Percentiles rank a stretch among this genome's conserved stretches.
These are phyloP conservation scores for Parauchenoglanis punctatus DNA, from an alignment of 2,797 vertebrate species.

Conservation along the genomic window DNA sequence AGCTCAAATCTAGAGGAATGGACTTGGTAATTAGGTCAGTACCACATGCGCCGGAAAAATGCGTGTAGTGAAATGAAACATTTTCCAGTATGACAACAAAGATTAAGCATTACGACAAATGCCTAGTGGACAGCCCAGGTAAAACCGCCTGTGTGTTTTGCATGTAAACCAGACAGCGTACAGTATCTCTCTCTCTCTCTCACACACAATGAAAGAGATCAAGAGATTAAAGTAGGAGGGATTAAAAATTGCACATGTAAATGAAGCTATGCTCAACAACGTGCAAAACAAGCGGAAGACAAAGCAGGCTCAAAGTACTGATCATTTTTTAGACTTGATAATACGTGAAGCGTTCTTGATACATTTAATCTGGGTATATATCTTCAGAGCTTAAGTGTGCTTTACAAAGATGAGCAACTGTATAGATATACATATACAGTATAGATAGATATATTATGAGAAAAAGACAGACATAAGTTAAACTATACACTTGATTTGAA, in stretches of 20 bases:
- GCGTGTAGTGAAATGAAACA: background rate
- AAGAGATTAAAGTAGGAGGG: constrained; percentile 1
- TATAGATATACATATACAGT: no score
- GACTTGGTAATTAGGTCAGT: constrained; percentile 33
- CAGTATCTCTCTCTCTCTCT: background rate
- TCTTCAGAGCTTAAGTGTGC: background rate
- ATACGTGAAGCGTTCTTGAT: no score
- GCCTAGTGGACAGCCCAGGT: background rate
- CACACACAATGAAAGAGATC: background rate
- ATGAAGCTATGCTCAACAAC: background rate
- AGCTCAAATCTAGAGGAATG: constrained; percentile 21
- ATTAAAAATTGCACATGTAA: constrained; percentile 10
- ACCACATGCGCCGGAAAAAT: background rate
- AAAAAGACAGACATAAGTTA: background rate
- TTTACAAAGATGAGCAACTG: background rate
- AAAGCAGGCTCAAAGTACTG: background rate
- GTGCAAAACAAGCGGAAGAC: background rate
- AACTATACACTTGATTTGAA: background rate
- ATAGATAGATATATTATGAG: background rate
- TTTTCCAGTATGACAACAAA: background rate
- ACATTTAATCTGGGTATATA: background rate
- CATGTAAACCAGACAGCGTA: constrained; percentile 4
- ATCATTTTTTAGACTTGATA: no score
- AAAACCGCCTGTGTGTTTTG: background rate
- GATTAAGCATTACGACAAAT: background rate